These are phyloP conservation scores for Trilocha varians DNA, from an alignment of 2,888 invertebrate species.

Conservation along the genomic window DNA sequence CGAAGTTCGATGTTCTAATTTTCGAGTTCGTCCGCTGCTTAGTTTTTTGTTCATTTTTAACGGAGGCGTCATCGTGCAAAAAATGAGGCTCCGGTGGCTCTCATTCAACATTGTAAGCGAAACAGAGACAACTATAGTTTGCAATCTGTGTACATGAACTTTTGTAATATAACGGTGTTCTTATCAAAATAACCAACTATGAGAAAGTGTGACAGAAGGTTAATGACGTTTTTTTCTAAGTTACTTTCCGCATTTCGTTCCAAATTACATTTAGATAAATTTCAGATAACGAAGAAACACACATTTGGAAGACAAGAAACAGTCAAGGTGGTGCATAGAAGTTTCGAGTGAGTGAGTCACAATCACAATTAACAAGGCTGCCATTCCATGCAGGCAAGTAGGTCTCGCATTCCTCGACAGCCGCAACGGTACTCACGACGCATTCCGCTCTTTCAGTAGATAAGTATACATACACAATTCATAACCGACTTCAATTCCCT, in stretches of 20 bases:
- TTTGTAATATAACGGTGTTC: neutral
- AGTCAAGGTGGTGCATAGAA: slow-evolving; percentile 26
- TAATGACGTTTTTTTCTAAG: neutral
- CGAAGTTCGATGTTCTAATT: slow-evolving; percentile 63
- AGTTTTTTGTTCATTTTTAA: slow-evolving; percentile 53
- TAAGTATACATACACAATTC: slow-evolving; percentile 9
- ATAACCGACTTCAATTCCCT: slow-evolving; percentile 51
- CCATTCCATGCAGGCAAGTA: slow-evolving; percentile 50
- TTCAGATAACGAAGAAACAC: neutral
- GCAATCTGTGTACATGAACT: neutral
- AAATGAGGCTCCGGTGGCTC: slow-evolving; percentile 37
- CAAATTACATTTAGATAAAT: neutral
- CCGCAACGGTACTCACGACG: slow-evolving; percentile 66
- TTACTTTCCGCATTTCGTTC: neutral
- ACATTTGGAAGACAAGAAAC: slow-evolving; percentile 4
- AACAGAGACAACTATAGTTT: slow-evolving; percentile 22
- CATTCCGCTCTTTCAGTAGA: slow-evolving; percentile 37
- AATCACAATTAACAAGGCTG: slow-evolving; percentile 28
- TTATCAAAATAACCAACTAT: neutral
- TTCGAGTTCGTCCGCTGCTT: slow-evolving; percentile 47
- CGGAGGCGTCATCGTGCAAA: slow-evolving; percentile 37
- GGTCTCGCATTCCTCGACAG: slow-evolving; percentile 63
- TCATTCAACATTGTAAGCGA: slow-evolving; percentile 43
- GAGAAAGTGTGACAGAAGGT: neutral
- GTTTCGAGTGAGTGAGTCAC: slow-evolving; percentile 57